These are phyloP conservation scores for Tiliqua scincoides DNA, from an alignment of 2,113 vertebrate genomes.

Conservation along the genomic window DNA sequence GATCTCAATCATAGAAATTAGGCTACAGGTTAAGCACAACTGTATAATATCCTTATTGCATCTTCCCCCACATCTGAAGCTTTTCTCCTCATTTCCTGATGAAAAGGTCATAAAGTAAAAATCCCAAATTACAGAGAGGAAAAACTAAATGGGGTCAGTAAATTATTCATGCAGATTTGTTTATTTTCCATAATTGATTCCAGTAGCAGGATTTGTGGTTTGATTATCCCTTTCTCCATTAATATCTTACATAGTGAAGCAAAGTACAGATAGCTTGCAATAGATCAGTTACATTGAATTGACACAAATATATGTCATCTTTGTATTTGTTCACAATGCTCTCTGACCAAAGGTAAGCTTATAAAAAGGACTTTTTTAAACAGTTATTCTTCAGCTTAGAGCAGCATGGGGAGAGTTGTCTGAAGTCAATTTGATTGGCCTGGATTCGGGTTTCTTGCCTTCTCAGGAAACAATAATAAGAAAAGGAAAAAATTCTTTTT, in stretches of 20 bases:
- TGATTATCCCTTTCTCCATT: background rate
- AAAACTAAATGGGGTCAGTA: background rate
- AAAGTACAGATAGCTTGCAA: background rate
- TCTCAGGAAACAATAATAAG: conserved; percentile 3
- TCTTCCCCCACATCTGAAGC: background rate
- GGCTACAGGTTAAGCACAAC: background rate
- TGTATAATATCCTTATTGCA: background rate
- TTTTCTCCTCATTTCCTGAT: background rate
- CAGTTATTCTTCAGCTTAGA: background rate
- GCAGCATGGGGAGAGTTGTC: background rate
- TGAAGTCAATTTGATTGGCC: background rate
- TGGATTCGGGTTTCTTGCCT: background rate
- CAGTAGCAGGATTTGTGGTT: background rate
- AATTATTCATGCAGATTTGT: background rate
- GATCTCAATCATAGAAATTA: background rate
- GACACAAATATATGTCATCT: background rate
- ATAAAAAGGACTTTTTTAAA: background rate
- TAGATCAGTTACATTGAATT: background rate
- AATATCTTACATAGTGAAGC: background rate
- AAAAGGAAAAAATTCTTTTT: background rate
- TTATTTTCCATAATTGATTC: background rate
- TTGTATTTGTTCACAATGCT: background rate
- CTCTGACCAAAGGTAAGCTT: background rate
- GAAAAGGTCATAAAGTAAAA: background rate
- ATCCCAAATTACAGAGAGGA: background rate